Evolutionary conservation across 2,113 vertebrate species (phyloP), one percentile per base, ranked within the genome.

Genomic region (Antennarius striatus): DNA sequence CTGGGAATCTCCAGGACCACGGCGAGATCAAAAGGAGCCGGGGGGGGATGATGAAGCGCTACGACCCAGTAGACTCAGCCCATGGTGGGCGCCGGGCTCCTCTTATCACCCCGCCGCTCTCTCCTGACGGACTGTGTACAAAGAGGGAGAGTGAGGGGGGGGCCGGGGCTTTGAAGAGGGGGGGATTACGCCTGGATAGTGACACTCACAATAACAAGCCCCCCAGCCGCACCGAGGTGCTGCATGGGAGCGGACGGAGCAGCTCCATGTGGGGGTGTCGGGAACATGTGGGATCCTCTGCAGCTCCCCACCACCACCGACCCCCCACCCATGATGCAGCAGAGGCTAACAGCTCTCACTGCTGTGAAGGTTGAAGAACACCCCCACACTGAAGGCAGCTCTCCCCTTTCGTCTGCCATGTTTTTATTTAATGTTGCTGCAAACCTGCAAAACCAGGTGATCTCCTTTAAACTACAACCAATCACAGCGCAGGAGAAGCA

Each of bases 161-260:
- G 82, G 59, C 92, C 87, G 92, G 92, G 93, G 92, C 94, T 96
- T 95, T 96, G 95, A 95, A 95, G 94, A 92, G 88, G 83, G 32
- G 65, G 73, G 93, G 93, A 93, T 95, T 93, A 94, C 9, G 88
- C 88, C 77, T 73, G 90, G 92, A 93, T 93, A 91, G 89, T 93
- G 93, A 93, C 93, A 93, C 91, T 93, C 94, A 91, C 93, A 95
- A 96, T 95, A 97, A 97, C 96, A 96, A 95, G 93, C 92, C 93
- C 81, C 88, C 88, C 87, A 91, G 90, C 89, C 94, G 94, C 93
- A 90, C 91, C 90, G 90, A 88, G 92, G 91, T 94, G 95, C 95
- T 93, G 94, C 90, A 65, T 59, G 68, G 54, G 57, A 85, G 67
- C 14, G 16, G 50, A 49, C 42, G 9, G 54, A 56, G 57, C 30